Evolutionary conservation across 2,888 invertebrate species (phyloP), one percentile per base, ranked within the genome.

Genomic region (Scaptomyza flava): DNA sequence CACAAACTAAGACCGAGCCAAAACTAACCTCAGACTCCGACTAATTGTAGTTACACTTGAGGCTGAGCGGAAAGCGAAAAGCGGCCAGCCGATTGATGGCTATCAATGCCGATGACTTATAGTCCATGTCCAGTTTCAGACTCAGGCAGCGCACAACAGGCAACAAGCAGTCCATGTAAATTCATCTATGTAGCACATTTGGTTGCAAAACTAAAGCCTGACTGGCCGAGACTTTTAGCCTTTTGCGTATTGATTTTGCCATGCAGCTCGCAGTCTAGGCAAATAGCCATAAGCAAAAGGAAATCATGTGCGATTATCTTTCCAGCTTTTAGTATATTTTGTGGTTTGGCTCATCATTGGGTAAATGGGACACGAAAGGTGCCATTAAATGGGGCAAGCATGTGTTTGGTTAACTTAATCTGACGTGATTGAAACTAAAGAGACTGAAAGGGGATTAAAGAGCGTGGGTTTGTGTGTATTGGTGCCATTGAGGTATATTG

Each of bases 61-160:
- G 46, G 65, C 64, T 64, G 72, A 79, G 73, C 68, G 72, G 72
- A 72, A 60, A 58, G 76, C 77, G 75, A 66, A 79, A 71, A 79
- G 73, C 74, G 72, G 68, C 66, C 57, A 48, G 17, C 75, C 87
- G 87, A 87, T 85, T 85, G 85, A 85, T 85, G 84, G 87, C 84
- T 85, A 85, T 87, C 87, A 85, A 82, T 87, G 87, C 72, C 72
- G 74, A 77, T 84, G 87, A 85, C 85, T 87, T 87, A 87, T 84
- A 75, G 79, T 57, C 71, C 48, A 51, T 56, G 68, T 68, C 68
- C 77, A 66, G 71, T 47, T 58, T 59, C 51, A 46, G 62, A 51
- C 51, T 34, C 57, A 47, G 47, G 2, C 33, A 31, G 34, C 62
- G 61, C 38, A 8, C 31, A 46, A 38, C 36, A 54, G 57, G 17